These are phyloP conservation scores for Muscicapa striata DNA, from an alignment of 2,797 vertebrate species.

Conservation along the genomic window DNA sequence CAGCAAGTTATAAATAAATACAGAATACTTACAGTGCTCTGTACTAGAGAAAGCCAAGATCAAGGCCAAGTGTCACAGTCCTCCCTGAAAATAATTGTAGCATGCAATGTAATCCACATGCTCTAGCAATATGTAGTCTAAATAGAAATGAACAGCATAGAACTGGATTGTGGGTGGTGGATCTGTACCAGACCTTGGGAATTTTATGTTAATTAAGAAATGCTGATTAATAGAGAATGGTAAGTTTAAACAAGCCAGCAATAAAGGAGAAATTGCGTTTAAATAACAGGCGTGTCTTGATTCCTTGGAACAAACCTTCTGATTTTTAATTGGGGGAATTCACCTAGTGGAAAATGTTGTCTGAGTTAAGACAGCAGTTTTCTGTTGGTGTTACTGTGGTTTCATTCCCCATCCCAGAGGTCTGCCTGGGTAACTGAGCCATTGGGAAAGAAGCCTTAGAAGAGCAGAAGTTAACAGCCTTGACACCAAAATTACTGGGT, in stretches of 20 bases:
- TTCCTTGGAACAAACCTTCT: conserved; percentile 9
- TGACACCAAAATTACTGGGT: neutral
- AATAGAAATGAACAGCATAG: conserved; percentile 33
- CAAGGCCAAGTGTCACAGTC: conserved; percentile 61
- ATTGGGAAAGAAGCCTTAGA: neutral
- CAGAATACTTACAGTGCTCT: conserved; percentile 10
- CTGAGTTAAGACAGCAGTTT: neutral
- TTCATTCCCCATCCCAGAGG: neutral
- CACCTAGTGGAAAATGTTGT: conserved; percentile 38
- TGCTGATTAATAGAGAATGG: neutral
- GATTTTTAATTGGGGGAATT: conserved; percentile 42
- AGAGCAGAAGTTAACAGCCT: neutral
- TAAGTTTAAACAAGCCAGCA: conserved; percentile 17
- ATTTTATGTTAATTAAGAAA: conserved; percentile 46
- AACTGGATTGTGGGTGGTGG: neutral
- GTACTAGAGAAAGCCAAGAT: conserved; percentile 47
- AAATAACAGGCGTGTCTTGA: conserved; percentile 2
- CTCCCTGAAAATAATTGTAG: conserved; percentile 55
- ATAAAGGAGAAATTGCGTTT: neutral
- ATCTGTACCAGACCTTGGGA: conserved; percentile 29
- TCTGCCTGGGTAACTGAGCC: neutral
- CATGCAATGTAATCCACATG: conserved; percentile 38
- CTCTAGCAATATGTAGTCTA: conserved; percentile 25
- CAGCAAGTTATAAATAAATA: conserved; percentile 65
- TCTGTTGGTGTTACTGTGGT: neutral